A percentile compares a stretch with the other conserved stretches of the same genome.
These are phyloP conservation scores for Drosophila nebulosa DNA, from an alignment of 1,140 invertebrate genomes.

Conservation along the genomic window DNA sequence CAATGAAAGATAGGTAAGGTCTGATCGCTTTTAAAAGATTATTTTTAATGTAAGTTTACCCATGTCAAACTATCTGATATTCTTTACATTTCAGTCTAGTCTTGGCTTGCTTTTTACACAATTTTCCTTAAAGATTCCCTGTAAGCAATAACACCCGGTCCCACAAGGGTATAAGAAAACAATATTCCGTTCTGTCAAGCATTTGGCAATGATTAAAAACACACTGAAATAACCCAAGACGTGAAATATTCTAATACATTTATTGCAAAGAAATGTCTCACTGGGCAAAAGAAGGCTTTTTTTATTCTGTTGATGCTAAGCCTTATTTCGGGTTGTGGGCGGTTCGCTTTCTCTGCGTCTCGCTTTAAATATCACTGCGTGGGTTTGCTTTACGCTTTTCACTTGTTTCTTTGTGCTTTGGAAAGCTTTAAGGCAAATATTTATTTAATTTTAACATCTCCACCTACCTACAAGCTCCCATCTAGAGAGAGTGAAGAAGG, in stretches of 20 bases:
- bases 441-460: slow-evolving; percentile 69
- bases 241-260: neutral
- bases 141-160: too few species aligned
- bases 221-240: neutral
- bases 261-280: neutral
- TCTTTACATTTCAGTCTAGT: too few species aligned
- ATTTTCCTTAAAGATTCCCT: too few species aligned
- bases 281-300: slow-evolving; percentile 14
- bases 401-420: slow-evolving; percentile 8
- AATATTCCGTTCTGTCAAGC: neutral
- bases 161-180: too few species aligned
- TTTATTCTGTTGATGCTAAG: slow-evolving; percentile 19
- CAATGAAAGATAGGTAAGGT: too few species aligned
- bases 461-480: neutral
- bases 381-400: slow-evolving; percentile 6
- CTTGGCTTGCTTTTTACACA: too few species aligned
- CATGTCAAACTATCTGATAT: too few species aligned
- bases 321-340: slow-evolving; percentile 19
- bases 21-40: too few species aligned
- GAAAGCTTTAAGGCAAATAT: slow-evolving; percentile 66
- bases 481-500: neutral
- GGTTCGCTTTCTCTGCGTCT: neutral
- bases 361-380: slow-evolving; percentile 46
- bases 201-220: neutral
- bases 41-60: too few species aligned